A percentile compares a stretch with the other conserved stretches of the same genome.
Evolutionary conservation across 2,888 invertebrate genomes (phyloP).

Genomic region (Rhorus exstirpatorius): DNA sequence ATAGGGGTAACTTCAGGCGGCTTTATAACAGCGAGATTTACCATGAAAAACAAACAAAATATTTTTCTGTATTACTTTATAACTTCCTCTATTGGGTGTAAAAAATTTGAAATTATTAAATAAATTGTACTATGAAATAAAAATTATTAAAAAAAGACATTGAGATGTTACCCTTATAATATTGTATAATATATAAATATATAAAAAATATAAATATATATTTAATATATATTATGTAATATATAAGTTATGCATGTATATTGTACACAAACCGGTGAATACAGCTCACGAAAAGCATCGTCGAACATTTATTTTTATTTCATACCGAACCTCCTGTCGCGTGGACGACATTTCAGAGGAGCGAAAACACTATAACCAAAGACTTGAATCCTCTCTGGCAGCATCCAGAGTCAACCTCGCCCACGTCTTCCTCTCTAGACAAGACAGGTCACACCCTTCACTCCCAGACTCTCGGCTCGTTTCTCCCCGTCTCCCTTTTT

Average conservation of each 20-base stretch:
- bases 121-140: no score
- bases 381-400: conserved; percentile 45
- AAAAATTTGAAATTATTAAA: no score
- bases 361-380: conserved; percentile 1
- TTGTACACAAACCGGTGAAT: conserved; percentile 15
- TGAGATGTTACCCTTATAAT: no score
- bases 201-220: no score
- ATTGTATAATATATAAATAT: no score
- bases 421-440: conserved; percentile 73
- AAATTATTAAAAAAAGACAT: no score
- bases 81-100: no score
- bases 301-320: conserved; percentile 66
- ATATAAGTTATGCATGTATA: not conserved
- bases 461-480: conserved; percentile 74
- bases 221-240: no score
- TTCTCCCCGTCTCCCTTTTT: conserved; percentile 68
- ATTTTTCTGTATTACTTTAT: no score
- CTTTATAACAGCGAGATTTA: no score
- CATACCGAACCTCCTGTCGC: conserved; percentile 64
- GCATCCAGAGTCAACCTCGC: conserved; percentile 73
- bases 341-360: conserved; percentile 66
- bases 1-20: no score
- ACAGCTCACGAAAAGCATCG: conserved; percentile 39
- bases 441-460: conserved; percentile 80
- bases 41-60: no score